Evolutionary conservation across 2,888 invertebrate species (phyloP), one percentile per base, ranked within the genome.

Genomic region (Bunonema sp.): DNA sequence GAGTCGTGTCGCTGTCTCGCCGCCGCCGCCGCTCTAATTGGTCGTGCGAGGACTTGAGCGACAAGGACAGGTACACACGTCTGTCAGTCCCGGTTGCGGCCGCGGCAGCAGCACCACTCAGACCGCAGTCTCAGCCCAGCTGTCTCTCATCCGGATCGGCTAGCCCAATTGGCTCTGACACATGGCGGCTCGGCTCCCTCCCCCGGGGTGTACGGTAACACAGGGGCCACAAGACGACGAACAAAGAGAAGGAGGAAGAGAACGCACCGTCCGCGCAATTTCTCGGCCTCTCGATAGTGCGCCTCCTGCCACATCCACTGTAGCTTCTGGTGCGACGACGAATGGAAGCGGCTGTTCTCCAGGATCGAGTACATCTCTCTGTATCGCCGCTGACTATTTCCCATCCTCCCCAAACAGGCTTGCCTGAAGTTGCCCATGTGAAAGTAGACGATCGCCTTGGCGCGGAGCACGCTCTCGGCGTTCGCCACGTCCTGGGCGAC

Each of bases 281-380:
- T 84, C 70, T 87, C 86, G 16, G 86, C 86, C 70, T 88, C 87
- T 69, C 82, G 82, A 68, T 87, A 87, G 69, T 86, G 85, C 12
- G 87, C 85, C 68, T 87, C 86, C 50, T 86, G 76, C 87, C 87
- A 88, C 82, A 87, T 82, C 37, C 83, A 82, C 59, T 78, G 78
- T 37, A 87, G 75, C 70, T 85, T 86, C 35, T 81, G 81, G 74
- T 88, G 86, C 10, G 82, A 83, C 52, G 80, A 79, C 72, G 84
- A 84, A 59, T 82, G 80, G 74, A 87, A 87, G 70, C 83, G 82
- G 73, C 85, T 82, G 70, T 80, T 79, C 72, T 87, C 86, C 52
- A 87, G 75, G 67, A 88, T 84, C 62, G 80, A 77, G 75, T 88
- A 86, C 59, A 86, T 76, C 72, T 85, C 85, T 57, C 83, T 77